phyloP scores from a whole-genome alignment of 2,888 invertebrate genomes.

The Pterostichus madidus region DNA sequence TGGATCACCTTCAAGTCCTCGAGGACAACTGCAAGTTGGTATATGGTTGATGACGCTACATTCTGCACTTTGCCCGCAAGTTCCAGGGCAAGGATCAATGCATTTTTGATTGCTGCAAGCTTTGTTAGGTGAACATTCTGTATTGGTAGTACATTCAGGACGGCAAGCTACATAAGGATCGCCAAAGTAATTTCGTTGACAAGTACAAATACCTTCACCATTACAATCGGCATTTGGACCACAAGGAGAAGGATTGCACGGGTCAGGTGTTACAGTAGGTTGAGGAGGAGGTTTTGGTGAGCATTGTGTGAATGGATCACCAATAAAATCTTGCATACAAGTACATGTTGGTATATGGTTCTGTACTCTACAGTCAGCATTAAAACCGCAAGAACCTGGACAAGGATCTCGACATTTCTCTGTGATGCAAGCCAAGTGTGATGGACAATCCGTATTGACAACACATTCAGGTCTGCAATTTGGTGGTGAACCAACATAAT shows the following conservation, averaged over 20 bases:
- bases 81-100: slow-evolving; percentile 87
- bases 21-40: slow-evolving; percentile 88
- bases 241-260: slow-evolving; percentile 88
- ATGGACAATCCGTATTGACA: slow-evolving; percentile 84
- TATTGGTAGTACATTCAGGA: slow-evolving; percentile 89
- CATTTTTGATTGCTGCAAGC: slow-evolving; percentile 89
- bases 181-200: slow-evolving; percentile 85
- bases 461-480: slow-evolving; percentile 87
- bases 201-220: slow-evolving; percentile 86
- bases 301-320: slow-evolving; percentile 84
- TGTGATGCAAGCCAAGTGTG: slow-evolving; percentile 84
- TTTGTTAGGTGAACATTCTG: slow-evolving; percentile 87
- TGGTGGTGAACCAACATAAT: slow-evolving; percentile 87
- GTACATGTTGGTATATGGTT: slow-evolving; percentile 86
- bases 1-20: slow-evolving; percentile 88
- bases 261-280: slow-evolving; percentile 78
- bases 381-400: slow-evolving; percentile 85
- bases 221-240: slow-evolving; percentile 87
- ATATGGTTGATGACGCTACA: slow-evolving; percentile 91
- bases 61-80: slow-evolving; percentile 88
- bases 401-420: slow-evolving; percentile 87
- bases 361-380: slow-evolving; percentile 85
- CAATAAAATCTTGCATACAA: slow-evolving; percentile 81
- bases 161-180: slow-evolving; percentile 87
- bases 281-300: slow-evolving; percentile 74